phyloP scores from a whole-genome alignment of 2,888 invertebrate species.

The Tenthredo livida region DNA sequence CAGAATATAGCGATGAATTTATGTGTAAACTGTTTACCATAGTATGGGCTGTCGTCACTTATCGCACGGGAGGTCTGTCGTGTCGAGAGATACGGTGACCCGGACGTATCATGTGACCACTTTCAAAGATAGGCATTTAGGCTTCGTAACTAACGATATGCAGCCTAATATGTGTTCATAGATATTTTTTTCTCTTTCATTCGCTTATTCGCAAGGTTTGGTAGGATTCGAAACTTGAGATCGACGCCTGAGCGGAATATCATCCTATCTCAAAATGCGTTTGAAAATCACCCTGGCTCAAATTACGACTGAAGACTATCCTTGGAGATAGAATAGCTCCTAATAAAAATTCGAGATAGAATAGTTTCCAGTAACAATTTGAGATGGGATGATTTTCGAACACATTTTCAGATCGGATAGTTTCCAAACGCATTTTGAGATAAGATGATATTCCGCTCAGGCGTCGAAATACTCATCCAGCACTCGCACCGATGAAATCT shows the following conservation, averaged over 20 bases:
- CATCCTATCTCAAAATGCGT: too few relatives aligned
- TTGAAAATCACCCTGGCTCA: too few relatives aligned
- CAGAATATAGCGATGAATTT: conserved; percentile 11
- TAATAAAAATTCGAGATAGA: too few relatives aligned
- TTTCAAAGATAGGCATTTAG: conserved; percentile 21
- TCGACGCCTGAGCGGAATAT: too few relatives aligned
- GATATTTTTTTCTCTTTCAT: background rate
- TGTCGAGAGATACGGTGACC: conserved; percentile 61
- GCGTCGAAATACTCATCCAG: background rate
- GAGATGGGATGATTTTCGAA: too few relatives aligned
- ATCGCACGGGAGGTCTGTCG: conserved; percentile 31
- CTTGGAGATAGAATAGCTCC: too few relatives aligned
- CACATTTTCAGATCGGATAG: too few relatives aligned
- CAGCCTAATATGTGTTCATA: background rate
- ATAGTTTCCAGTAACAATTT: too few relatives aligned
- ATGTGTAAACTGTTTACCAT: conserved; percentile 15
- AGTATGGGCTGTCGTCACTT: background rate
- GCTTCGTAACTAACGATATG: background rate
- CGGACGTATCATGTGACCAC: conserved; percentile 38
- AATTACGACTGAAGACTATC: too few relatives aligned
- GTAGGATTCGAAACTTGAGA: background rate
- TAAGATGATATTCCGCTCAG: too few relatives aligned
- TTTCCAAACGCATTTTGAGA: too few relatives aligned
- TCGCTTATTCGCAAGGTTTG: background rate
- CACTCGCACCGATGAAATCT: background rate